Conservation (phyloP, 2,888 invertebrate genomes). For the Sphecodes monilicornis region DNA sequence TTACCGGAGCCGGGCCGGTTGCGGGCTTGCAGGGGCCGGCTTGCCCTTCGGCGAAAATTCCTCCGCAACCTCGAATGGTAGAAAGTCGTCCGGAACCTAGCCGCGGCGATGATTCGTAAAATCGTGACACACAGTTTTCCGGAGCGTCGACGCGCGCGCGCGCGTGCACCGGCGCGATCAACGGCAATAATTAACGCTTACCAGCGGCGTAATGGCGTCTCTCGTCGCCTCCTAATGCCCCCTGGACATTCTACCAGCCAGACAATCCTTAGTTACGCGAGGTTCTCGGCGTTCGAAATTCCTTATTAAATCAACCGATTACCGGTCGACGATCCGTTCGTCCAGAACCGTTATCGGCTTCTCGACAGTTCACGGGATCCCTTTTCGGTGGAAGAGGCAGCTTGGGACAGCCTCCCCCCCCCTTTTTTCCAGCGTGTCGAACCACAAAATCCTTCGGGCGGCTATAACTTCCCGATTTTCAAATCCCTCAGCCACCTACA, state of each 20-base stretch:
- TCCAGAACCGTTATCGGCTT: constrained; percentile 41
- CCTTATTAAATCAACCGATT: constrained; percentile 68
- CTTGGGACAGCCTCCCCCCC: not conserved
- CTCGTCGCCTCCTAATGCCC: constrained; percentile 12
- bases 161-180: too few relatives aligned
- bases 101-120: not conserved
- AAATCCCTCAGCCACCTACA: constrained; percentile 66
- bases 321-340: constrained; percentile 38
- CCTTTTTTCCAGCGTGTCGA: constrained; percentile 17
- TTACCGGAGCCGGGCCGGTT: constrained; percentile 62
- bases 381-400: not conserved
- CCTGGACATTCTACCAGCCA: constrained; percentile 40
- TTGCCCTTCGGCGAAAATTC: constrained; percentile 69
- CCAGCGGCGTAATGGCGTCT: not conserved
- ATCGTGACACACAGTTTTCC: not conserved
- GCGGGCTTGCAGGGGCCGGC: constrained; percentile 46
- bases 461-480: constrained; percentile 68
- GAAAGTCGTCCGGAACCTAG: constrained; percentile 14
- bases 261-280: constrained; percentile 69
- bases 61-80: constrained; percentile 25
- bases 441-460: not conserved
- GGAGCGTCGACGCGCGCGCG: not conserved
- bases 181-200: constrained; percentile 15
- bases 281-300: constrained; percentile 60
- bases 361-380: not conserved